Conservation (phyloP, 2,113 vertebrate genomes). For the Ancistrus triradiatus region DNA sequence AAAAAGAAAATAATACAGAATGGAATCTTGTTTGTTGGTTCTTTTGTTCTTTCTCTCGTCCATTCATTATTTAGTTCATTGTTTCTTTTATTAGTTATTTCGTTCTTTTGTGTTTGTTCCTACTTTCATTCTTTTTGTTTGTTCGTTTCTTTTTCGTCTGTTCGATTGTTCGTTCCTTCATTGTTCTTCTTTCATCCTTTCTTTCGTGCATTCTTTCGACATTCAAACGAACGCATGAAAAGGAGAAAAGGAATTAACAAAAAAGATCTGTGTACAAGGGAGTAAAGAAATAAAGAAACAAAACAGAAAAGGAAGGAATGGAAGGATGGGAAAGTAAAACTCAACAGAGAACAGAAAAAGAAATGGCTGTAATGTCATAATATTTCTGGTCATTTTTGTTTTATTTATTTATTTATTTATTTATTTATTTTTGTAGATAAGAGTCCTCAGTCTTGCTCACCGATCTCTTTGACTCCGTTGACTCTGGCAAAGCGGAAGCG, state of each 20-base stretch:
- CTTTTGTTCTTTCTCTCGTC: too few species aligned
- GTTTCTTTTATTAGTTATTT: neutral
- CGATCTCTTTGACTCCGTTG: constrained; percentile 39
- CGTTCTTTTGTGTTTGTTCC: too few species aligned
- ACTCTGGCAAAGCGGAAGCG: constrained; percentile 45
- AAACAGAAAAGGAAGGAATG: too few species aligned
- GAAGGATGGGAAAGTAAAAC: too few species aligned
- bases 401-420: neutral
- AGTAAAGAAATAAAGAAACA: too few species aligned
- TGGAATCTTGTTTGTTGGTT: neutral
- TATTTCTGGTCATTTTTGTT: neutral
- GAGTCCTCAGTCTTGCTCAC: constrained; percentile 35
- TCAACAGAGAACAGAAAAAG: too few species aligned
- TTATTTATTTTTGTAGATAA: constrained; percentile 38
- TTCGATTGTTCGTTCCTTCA: neutral
- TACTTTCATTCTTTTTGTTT: neutral
- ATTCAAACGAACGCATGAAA: too few species aligned
- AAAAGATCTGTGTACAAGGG: too few species aligned
- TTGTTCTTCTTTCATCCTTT: neutral
- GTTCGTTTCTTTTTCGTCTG: neutral
- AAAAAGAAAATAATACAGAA: too few species aligned
- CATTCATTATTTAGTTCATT: neutral
- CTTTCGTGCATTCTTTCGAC: too few species aligned
- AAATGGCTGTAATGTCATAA: neutral
- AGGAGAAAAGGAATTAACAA: too few species aligned